These are phyloP conservation scores for Acronicta psi DNA, from an alignment of 2,888 invertebrate species.

Conservation along the genomic window DNA sequence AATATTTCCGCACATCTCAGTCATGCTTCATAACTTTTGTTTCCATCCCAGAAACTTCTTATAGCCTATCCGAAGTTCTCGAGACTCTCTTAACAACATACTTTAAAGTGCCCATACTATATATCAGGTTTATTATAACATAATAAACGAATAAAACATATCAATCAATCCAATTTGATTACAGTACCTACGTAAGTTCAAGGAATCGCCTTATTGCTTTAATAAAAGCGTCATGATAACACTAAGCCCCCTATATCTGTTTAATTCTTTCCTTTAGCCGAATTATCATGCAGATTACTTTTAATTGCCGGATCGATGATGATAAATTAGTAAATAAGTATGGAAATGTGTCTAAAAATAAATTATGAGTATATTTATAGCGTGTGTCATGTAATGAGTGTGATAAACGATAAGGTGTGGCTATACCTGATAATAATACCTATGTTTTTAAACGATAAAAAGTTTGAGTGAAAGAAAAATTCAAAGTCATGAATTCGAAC, in stretches of 20 bases:
- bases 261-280: constrained; percentile 7
- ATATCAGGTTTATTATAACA: background rate
- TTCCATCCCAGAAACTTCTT: too few relatives aligned
- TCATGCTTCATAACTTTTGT: too few relatives aligned
- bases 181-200: constrained; percentile 10
- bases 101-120: too few relatives aligned
- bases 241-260: constrained; percentile 6
- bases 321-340: constrained; percentile 15
- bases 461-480: too few relatives aligned
- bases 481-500: too few relatives aligned
- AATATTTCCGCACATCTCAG: too few relatives aligned
- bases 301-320: constrained; percentile 8
- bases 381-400: constrained; percentile 7
- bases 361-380: constrained; percentile 13
- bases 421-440: background rate
- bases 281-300: constrained; percentile 20
- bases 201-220: constrained; percentile 6
- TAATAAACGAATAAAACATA: background rate
- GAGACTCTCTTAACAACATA: too few relatives aligned
- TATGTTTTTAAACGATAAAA: too few relatives aligned
- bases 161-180: constrained; percentile 9
- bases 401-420: constrained; percentile 18
- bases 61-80: too few relatives aligned
- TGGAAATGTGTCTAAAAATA: constrained; percentile 15
- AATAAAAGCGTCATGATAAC: constrained; percentile 20